Evolutionary conservation across 1,140 invertebrate species (phyloP).

Genomic region (Thaumatotibia leucotreta): DNA sequence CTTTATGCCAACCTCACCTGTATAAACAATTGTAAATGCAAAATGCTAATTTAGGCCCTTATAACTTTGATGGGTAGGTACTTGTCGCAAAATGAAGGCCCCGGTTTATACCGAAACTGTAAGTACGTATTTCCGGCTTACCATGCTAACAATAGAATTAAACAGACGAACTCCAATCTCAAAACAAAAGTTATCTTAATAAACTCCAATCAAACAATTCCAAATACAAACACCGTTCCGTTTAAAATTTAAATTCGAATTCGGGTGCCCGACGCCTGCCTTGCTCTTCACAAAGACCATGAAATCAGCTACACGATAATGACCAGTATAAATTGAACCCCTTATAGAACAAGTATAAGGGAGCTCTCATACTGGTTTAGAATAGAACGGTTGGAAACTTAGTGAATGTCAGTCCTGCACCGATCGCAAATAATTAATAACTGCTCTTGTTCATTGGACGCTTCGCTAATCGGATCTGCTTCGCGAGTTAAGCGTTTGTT

Average conservation of each 20-base stretch:
- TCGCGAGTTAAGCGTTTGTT: background rate
- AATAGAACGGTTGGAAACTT: background rate
- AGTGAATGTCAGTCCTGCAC: background rate
- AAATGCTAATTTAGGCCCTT: too few species aligned
- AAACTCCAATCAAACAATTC: background rate
- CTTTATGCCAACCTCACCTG: too few species aligned
- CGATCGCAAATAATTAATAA: background rate
- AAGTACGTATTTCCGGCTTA: background rate
- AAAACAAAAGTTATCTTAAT: conserved; percentile 1
- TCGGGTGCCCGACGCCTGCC: background rate
- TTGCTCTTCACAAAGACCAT: background rate
- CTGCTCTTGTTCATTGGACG: background rate
- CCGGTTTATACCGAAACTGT: background rate
- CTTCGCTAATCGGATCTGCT: background rate
- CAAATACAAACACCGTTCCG: background rate
- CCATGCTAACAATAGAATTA: background rate
- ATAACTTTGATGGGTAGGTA: too few species aligned
- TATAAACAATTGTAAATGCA: too few species aligned
- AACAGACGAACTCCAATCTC: background rate
- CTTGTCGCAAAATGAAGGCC: too few species aligned
- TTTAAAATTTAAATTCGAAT: background rate
- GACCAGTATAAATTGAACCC: background rate
- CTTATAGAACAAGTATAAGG: background rate
- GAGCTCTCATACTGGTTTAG: background rate
- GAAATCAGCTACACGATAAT: background rate